Base-by-base conservation (phyloP, 2,888 invertebrate species). In the Rhagonycha fulva region DNA sequence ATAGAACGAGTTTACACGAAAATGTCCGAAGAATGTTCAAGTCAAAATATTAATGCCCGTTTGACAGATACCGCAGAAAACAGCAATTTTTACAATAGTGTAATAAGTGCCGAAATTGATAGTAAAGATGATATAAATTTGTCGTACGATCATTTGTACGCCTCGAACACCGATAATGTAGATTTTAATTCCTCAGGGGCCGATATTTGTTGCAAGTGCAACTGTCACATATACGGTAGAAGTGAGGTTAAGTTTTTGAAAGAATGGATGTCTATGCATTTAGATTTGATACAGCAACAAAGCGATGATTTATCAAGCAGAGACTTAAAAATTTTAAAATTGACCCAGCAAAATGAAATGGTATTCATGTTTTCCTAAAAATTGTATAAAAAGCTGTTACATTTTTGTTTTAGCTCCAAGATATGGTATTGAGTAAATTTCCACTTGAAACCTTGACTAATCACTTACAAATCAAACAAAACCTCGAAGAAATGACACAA, bases 201-300 rank as follows among this genome's bases (percentile, higher is more conserved):
- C n/a, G 47, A 47, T 47, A 47, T 47, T n/a, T 47, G 47, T 12
- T 47, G 47, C n/a, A 47, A 47, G n/a, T 47, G 47, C 47, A 83
- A 80, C 81, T 83, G 84, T 82, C 84, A 84, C 88, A 47, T 47
- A 47, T 81, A 88, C 85, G 82, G 86, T 89, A 83, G 88, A 87
- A 83, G 88, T 84, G 93, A 94, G 88, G 93, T 93, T 87, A 92
- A 90, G 86, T 92, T 91, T 83, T 89, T 94, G 71, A 95, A 96
- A 88, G 94, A 95, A 80, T 91, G 97, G 85, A 89, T 96, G 80
- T 89, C 96, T 76, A 90, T 94, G 81, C 96, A 97, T 87, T 89
- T 97, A 83, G 96, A 97, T 87, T 89, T 97, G 78, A 95, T 97
- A 85, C 96, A 96, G 87, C 95, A 96, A 88, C 96, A 97, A 88